Percentiles rank a stretch among this genome's conserved stretches.
Conservation (phyloP, 2,113 vertebrate genomes). For the Vireo altiloquus region DNA sequence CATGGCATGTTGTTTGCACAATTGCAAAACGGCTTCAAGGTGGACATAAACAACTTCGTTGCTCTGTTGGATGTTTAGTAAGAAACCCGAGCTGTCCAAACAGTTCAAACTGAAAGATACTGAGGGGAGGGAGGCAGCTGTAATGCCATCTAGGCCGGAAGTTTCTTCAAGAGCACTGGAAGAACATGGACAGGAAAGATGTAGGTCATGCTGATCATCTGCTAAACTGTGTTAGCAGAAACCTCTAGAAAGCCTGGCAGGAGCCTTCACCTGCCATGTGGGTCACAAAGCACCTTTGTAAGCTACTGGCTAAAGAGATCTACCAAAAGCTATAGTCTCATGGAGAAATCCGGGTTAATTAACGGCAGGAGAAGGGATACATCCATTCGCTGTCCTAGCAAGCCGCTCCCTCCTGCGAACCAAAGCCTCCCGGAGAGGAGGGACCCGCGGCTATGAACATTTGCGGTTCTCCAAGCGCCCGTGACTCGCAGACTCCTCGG, state of each 20-base stretch:
- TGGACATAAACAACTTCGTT: background rate
- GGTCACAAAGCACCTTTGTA: background rate
- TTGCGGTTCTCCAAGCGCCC: background rate
- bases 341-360: background rate
- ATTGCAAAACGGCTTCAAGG: background rate
- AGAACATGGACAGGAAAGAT: background rate
- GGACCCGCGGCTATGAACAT: background rate
- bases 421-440: background rate
- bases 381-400: fast-evolving
- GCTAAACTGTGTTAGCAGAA: background rate
- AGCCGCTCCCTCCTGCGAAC: background rate
- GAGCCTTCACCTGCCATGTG: background rate
- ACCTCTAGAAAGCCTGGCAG: background rate
- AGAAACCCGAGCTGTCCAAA: background rate
- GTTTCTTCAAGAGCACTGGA: background rate
- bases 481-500: background rate
- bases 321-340: background rate
- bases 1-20: background rate
- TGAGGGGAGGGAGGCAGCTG: background rate
- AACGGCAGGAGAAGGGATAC: background rate
- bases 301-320: background rate
- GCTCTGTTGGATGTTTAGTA: background rate
- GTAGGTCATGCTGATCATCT: background rate
- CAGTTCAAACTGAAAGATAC: background rate
- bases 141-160: background rate